Conservation (phyloP, 2,797 vertebrate species). For the Coregonus suidteri region DNA sequence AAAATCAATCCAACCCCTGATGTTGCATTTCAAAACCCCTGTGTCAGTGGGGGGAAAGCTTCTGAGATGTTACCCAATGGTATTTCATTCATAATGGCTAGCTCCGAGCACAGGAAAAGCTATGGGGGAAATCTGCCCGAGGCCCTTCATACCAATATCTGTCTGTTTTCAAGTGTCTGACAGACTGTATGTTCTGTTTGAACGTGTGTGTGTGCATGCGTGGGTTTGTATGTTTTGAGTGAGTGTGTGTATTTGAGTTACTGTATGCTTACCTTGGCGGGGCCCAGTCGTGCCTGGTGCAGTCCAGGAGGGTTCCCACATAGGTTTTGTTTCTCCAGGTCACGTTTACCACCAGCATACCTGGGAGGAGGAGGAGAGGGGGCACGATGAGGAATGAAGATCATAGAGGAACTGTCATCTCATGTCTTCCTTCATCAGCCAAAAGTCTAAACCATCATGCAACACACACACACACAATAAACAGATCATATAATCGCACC, state of each 20-base stretch:
- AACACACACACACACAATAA: background rate
- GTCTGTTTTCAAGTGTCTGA: background rate
- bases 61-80: constrained; percentile 18
- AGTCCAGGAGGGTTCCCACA: constrained; percentile 93
- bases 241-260: background rate
- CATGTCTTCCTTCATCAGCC: background rate
- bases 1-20: constrained; percentile 41
- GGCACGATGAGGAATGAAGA: background rate
- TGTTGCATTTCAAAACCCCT: constrained; percentile 41
- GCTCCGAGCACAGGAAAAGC: background rate
- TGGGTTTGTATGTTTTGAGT: background rate
- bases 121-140: background rate
- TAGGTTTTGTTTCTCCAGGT: constrained; percentile 99
- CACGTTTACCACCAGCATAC: constrained; percentile 97
- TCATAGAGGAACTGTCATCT: background rate
- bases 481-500: too few relatives aligned
- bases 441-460: background rate
- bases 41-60: constrained; percentile 19
- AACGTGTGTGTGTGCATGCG: background rate
- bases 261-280: constrained; percentile 82
- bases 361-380: constrained; percentile 57
- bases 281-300: constrained; percentile 95
- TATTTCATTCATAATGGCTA: constrained; percentile 19
- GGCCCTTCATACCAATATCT: background rate
- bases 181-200: background rate